Evolutionary conservation across 2,113 vertebrate species (phyloP).

Genomic region (Chiloscyllium plagiosum): DNA sequence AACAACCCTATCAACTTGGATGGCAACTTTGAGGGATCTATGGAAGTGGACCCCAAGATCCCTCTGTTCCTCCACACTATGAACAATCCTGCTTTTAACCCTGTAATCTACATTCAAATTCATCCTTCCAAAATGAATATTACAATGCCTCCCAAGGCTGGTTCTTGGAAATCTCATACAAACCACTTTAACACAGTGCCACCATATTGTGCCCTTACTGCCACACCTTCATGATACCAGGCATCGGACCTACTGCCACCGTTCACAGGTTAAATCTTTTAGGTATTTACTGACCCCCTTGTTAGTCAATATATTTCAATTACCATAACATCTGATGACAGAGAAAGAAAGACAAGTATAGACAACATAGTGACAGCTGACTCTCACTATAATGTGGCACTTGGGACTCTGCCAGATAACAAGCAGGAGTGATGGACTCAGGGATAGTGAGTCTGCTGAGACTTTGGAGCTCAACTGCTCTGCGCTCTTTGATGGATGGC

Average conservation of each 20-base stretch:
- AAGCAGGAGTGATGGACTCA: background rate
- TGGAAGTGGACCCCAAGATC: too few species aligned
- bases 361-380: background rate
- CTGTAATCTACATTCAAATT: too few species aligned
- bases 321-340: background rate
- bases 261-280: background rate
- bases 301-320: background rate
- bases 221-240: background rate
- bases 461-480: background rate
- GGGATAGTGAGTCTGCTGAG: constrained; percentile 1
- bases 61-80: too few species aligned
- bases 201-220: background rate
- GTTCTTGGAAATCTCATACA: background rate
- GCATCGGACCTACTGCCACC: background rate
- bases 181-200: background rate
- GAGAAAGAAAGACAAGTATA: background rate
- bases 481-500: background rate
- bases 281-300: background rate
- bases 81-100: too few species aligned
- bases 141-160: background rate
- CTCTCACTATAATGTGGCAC: background rate
- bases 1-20: too few species aligned
- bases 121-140: background rate
- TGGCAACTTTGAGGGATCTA: too few species aligned
- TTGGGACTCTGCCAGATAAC: background rate